These are phyloP conservation scores for Bombus pascuorum DNA, from an alignment of 1,140 invertebrate genomes.

Conservation along the genomic window DNA sequence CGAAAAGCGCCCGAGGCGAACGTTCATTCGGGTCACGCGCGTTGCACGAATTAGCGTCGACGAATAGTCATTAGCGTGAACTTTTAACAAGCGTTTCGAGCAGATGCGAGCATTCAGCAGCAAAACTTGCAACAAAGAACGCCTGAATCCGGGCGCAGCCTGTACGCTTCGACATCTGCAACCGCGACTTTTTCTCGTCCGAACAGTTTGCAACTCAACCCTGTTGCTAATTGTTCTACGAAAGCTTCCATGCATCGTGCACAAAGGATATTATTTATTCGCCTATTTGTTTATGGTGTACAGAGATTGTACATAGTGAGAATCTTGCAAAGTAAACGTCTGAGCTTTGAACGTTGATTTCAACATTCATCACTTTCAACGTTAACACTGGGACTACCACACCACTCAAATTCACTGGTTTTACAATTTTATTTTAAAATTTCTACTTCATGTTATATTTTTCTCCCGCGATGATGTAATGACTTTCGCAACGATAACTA, in stretches of 20 bases:
- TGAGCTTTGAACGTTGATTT: no score
- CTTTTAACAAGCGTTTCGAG: conserved; percentile 32
- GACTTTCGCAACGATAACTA: no score
- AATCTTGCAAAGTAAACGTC: no score
- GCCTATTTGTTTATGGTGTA: no score
- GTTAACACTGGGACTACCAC: no score
- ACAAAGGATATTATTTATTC: no score
- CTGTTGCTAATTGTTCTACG: not conserved
- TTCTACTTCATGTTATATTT: no score
- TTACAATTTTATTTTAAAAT: no score
- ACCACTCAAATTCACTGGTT: no score
- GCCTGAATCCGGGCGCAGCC: conserved; percentile 4
- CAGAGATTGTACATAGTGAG: no score
- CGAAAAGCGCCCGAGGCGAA: not conserved
- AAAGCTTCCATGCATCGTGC: not conserved
- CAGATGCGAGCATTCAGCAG: conserved; percentile 18
- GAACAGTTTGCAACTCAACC: not conserved
- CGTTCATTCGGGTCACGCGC: not conserved
- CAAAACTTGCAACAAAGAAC: conserved; percentile 35
- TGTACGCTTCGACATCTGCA: conserved; percentile 11
- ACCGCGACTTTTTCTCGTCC: not conserved
- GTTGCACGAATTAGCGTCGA: conserved; percentile 4
- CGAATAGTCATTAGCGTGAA: conserved; percentile 40
- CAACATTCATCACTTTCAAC: no score
- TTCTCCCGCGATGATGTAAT: no score